phyloP scores from a whole-genome alignment of 2,797 vertebrate genomes.

The Notolepis coatsorum region DNA sequence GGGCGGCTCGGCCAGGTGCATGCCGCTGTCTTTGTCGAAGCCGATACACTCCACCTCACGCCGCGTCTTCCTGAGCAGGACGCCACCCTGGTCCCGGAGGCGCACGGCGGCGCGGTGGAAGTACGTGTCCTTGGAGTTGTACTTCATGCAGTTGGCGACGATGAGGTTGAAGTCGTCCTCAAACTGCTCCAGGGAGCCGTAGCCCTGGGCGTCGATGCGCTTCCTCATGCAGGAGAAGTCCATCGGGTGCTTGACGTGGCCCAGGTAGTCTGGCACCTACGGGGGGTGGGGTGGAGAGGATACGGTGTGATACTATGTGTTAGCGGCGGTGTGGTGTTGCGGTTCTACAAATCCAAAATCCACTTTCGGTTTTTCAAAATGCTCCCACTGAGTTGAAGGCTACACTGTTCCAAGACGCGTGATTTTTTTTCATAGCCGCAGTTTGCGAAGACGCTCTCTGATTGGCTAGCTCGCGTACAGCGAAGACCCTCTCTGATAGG shows the following conservation, averaged over 20 bases:
- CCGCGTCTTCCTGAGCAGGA: slow-evolving; percentile 90
- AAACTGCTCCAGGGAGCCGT: slow-evolving; percentile 90
- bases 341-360: too few relatives aligned
- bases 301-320: not conserved
- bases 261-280: slow-evolving; percentile 96
- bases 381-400: too few relatives aligned
- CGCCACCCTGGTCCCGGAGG: slow-evolving; percentile 94
- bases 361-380: too few relatives aligned
- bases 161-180: slow-evolving; percentile 96
- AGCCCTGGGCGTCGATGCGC: slow-evolving; percentile 89
- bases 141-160: slow-evolving; percentile 96
- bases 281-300: not conserved
- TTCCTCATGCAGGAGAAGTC: slow-evolving; percentile 96
- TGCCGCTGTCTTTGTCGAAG: slow-evolving; percentile 89
- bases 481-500: too few relatives aligned
- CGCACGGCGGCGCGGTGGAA: slow-evolving; percentile 94
- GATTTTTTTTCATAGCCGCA: too few relatives aligned
- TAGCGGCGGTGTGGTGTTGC: too few relatives aligned
- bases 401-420: too few relatives aligned
- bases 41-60: slow-evolving; percentile 90
- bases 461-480: too few relatives aligned
- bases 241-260: slow-evolving; percentile 96
- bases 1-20: slow-evolving; percentile 90
- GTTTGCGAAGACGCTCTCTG: too few relatives aligned
- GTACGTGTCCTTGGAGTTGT: slow-evolving; percentile 97